These are phyloP conservation scores for Drosophila rhopaloa DNA, from an alignment of 1,140 invertebrate genomes.

Conservation along the genomic window DNA sequence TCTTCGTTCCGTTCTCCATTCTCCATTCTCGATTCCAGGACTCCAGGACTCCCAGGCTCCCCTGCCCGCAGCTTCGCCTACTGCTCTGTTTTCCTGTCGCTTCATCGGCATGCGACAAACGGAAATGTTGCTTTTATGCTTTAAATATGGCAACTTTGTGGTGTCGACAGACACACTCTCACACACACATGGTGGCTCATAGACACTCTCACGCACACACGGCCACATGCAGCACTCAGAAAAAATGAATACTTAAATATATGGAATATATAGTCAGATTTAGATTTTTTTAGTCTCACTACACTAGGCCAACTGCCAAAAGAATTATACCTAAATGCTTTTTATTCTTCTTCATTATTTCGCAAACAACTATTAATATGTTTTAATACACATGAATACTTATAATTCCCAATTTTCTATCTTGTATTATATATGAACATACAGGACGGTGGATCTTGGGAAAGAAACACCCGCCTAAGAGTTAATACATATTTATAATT, in stretches of 20 bases:
- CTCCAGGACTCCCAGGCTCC: constrained; percentile 4
- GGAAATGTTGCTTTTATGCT: constrained; percentile 83
- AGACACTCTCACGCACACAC: constrained; percentile 1
- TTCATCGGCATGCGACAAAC: constrained; percentile 76
- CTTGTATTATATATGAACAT: no score
- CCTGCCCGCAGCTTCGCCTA: constrained; percentile 15
- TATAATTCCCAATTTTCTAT: no score
- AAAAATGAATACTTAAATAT: background rate
- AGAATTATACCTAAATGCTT: no score
- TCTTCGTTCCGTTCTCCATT: background rate
- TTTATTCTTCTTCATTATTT: no score
- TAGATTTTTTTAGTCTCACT: no score
- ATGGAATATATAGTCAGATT: background rate
- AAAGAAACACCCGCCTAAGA: no score
- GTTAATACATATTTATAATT: no score
- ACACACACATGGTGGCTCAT: constrained; percentile 10
- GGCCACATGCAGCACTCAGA: background rate
- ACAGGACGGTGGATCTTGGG: no score
- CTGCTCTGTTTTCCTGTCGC: constrained; percentile 49
- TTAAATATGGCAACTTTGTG: constrained; percentile 83
- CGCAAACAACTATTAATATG: no score
- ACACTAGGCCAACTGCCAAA: no score
- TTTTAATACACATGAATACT: no score
- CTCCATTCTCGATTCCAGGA: constrained; percentile 4
- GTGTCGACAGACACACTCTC: constrained; percentile 55